Conservation (phyloP, 2,113 vertebrate genomes). For the Lepus americanus region DNA sequence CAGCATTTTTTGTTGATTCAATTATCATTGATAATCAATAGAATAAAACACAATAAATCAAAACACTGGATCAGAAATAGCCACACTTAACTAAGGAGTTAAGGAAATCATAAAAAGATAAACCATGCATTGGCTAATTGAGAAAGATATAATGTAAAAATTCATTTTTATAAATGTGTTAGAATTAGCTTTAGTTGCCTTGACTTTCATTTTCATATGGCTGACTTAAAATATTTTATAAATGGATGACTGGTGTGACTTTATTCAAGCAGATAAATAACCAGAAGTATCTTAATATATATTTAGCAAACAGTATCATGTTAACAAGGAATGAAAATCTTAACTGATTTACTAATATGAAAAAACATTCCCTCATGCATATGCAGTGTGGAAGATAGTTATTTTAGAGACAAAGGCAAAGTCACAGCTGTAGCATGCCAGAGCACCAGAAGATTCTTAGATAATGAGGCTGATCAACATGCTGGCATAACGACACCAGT, state of each 20-base stretch:
- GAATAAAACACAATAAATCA: constrained; percentile 32
- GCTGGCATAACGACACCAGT: constrained; percentile 54
- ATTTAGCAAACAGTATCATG: constrained; percentile 77
- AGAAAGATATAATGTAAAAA: background rate
- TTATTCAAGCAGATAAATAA: constrained; percentile 68
- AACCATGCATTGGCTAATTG: constrained; percentile 53
- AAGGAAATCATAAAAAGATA: background rate
- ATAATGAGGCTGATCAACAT: constrained; percentile 78
- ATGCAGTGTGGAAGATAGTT: constrained; percentile 65
- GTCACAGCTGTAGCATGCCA: constrained; percentile 75
- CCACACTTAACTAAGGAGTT: background rate
- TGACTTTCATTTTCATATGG: constrained; percentile 48
- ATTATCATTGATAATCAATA: constrained; percentile 17
- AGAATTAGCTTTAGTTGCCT: constrained; percentile 14
- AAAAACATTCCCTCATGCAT: constrained; percentile 71
- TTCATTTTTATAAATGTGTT: constrained; percentile 19
- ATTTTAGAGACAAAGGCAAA: constrained; percentile 72
- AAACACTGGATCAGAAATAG: background rate
- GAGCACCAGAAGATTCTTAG: constrained; percentile 69
- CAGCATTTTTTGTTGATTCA: background rate
- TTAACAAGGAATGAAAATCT: constrained; percentile 74
- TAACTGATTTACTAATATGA: constrained; percentile 78
- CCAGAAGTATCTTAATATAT: constrained; percentile 67
- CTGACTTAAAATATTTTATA: constrained; percentile 64
- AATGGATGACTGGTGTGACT: constrained; percentile 32